Evolutionary conservation across 1,140 invertebrate genomes (phyloP).

Genomic region (Cecropterus lyciades): DNA sequence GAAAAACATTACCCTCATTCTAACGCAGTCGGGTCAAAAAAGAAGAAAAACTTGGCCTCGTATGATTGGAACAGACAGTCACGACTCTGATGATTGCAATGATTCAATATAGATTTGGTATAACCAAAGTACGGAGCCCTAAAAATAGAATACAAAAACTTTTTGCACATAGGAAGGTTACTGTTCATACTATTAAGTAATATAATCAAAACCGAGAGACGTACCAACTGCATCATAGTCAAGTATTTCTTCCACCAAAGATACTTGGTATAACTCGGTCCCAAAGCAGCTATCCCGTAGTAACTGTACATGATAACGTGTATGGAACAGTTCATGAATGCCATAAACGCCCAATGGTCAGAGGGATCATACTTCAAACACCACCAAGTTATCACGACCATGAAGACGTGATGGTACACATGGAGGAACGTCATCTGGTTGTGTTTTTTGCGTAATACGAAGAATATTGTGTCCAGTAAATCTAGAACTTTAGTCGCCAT

Average conservation of each 20-base stretch:
- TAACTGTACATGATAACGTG: slow-evolving; percentile 96
- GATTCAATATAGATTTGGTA: too few species aligned
- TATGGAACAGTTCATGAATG: slow-evolving; percentile 95
- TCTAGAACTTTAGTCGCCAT: slow-evolving; percentile 51
- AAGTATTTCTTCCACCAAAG: slow-evolving; percentile 98
- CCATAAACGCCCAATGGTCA: slow-evolving; percentile 92
- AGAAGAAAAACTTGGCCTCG: too few species aligned
- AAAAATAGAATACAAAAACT: too few species aligned
- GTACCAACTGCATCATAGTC: slow-evolving; percentile 94
- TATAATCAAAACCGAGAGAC: slow-evolving; percentile 46
- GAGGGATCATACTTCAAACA: slow-evolving; percentile 78
- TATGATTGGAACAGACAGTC: too few species aligned
- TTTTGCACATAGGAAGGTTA: too few species aligned
- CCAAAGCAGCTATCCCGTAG: slow-evolving; percentile 94
- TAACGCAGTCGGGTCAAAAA: too few species aligned
- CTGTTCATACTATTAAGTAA: too few species aligned
- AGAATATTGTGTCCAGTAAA: slow-evolving; percentile 92
- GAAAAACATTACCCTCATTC: too few species aligned
- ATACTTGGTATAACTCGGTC: slow-evolving; percentile 93
- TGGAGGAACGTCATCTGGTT: slow-evolving; percentile 95
- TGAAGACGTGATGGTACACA: slow-evolving; percentile 96
- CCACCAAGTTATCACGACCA: slow-evolving; percentile 96
- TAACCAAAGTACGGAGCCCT: too few species aligned
- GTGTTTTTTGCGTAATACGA: slow-evolving; percentile 95
- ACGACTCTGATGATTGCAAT: too few species aligned